A percentile compares a stretch with the other conserved stretches of the same genome.
Conservation (phyloP, 2,888 invertebrate genomes). For the Nomada flava region DNA sequence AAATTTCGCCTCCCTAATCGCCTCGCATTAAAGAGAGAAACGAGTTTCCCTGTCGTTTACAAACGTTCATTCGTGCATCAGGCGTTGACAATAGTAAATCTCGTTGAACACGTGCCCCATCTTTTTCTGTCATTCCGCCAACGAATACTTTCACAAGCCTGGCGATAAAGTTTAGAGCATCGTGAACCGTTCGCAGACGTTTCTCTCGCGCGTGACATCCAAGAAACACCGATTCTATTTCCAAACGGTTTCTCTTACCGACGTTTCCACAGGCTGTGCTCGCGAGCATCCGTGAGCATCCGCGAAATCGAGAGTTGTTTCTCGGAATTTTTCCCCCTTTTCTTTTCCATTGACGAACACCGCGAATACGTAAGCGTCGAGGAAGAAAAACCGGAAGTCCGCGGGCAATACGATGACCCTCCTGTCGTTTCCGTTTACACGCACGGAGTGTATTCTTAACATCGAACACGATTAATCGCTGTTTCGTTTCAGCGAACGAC, state of each 20-base stretch:
- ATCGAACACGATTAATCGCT: slow-evolving; percentile 1
- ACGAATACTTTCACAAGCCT: slow-evolving; percentile 24
- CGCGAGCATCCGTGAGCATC: slow-evolving; percentile 16
- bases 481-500: not conserved
- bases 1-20: too few species aligned
- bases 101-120: not conserved
- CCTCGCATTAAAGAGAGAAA: too few species aligned
- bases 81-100: not conserved
- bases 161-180: slow-evolving; percentile 29
- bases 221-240: slow-evolving; percentile 17
- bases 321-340: not conserved
- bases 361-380: not conserved
- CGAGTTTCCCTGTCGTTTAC: too few species aligned
- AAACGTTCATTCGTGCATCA: too few species aligned
- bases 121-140: slow-evolving; percentile 5
- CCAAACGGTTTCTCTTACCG: slow-evolving; percentile 33
- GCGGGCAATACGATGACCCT: not conserved
- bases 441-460: not conserved
- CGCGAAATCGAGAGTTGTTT: slow-evolving; percentile 43
- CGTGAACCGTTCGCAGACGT: not conserved
- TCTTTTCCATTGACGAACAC: not conserved
- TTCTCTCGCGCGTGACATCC: slow-evolving; percentile 15
- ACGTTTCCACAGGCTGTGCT: not conserved
- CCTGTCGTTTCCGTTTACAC: slow-evolving; percentile 1
- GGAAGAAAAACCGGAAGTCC: slow-evolving; percentile 11